Evolutionary conservation across 35 echinoderm and acorn worm species (phyloP), one percentile per base, ranked within the genome.

Genomic region (Eucidaris tribuloides): DNA sequence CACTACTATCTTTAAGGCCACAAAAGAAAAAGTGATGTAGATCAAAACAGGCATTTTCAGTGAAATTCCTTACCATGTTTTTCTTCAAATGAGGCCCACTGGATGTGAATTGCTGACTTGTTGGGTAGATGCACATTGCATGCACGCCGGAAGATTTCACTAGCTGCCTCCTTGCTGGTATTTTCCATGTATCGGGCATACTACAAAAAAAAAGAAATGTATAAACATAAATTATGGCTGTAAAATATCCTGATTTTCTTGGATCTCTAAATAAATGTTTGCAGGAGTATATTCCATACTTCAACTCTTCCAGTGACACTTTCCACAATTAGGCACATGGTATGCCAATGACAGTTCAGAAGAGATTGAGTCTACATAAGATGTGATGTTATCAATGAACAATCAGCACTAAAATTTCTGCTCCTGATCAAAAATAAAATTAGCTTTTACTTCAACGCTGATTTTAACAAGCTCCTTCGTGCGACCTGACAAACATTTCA

Each of bases 1-100:
- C n/a, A n/a, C n/a, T n/a, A n/a, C n/a, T n/a, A n/a, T n/a, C n/a
- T n/a, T n/a, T n/a, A n/a, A n/a, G n/a, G n/a, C n/a, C n/a, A n/a
- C n/a, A n/a, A n/a, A n/a, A n/a, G n/a, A n/a, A n/a, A n/a, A n/a
- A n/a, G n/a, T n/a, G n/a, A n/a, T n/a, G n/a, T n/a, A n/a, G n/a
- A n/a, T n/a, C n/a, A n/a, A n/a, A n/a, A n/a, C n/a, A n/a, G n/a
- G n/a, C n/a, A n/a, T n/a, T n/a, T n/a, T n/a, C n/a, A n/a, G n/a
- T n/a, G n/a, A n/a, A n/a, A n/a, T n/a, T n/a, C 18, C 52, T 62
- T 87, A 96, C 93, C 93, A 88, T 88, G 78, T 29, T 78, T 86
- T 45, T 91, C 93, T 62, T 96, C 93, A 91, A 87, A 96, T 14
- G 93, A 83, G 36, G 93, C 93, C 93, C 93, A 96, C 39, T 87